Evolutionary conservation across 2,888 invertebrate species (phyloP), one percentile per base, ranked within the genome.

Genomic region (Chirona hameri): DNA sequence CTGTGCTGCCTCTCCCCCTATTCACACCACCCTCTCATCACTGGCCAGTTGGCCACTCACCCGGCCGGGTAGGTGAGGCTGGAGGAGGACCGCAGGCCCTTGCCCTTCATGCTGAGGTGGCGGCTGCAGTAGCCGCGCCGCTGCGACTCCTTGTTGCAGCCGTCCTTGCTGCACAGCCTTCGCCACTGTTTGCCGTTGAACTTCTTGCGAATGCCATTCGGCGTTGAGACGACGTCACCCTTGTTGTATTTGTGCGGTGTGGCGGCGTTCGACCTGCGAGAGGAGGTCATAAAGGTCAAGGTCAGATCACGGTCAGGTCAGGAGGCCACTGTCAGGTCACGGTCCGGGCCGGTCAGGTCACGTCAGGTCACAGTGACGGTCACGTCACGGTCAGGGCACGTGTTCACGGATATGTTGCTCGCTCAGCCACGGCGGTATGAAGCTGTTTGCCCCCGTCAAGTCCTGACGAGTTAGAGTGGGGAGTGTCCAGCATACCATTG

Each of bases 131-230:
- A 99, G 69, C 99, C 99, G 86, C 98, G 91, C 69, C 99, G 91
- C 89, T 99, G 99, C 87, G 98, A 98, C 91, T 99, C 99, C 90
- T 96, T 96, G 65, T 93, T 94, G 89, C 98, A 99, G 83, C 95
- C 95, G 39, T 96, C 95, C 88, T 95, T 95, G 84, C 97, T 97
- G 90, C 99, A 99, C 85, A 99, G 91, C 86, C 99, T 91, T 84
- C 99, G 92, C 99, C 99, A 99, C 88, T 99, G 99, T 90, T 99
- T 99, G 65, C 99, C 99, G 90, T 99, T 99, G 89, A 97, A 99
- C 90, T 99, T 99, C 90, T 99, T 99, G 24, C 98, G 91, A 86
- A 99, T 97, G 85, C 99, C 99, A 86, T 95, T 96, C 7, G 96
- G 95, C 81, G 96, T 96, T 9, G 94, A 93, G 60, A 97, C 96